These are phyloP conservation scores for Chamaetylas fuelleborni DNA, from an alignment of 2,113 vertebrate species.

Conservation along the genomic window DNA sequence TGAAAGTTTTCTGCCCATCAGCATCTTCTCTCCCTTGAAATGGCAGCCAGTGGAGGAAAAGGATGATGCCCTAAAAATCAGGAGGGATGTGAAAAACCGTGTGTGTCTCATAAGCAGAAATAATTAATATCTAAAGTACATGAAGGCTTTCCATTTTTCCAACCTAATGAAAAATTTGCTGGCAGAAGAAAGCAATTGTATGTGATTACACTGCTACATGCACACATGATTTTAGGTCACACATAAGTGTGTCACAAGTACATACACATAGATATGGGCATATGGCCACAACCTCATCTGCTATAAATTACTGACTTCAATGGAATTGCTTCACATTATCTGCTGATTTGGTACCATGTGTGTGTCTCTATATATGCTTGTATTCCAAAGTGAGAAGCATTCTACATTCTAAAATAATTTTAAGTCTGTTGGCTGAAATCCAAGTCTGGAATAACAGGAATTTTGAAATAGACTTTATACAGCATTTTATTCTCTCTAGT, in stretches of 20 bases:
- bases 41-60: neutral
- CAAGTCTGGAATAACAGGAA: neutral
- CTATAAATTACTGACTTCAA: neutral
- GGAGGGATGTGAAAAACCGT: neutral
- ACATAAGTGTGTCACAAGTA: neutral
- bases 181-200: neutral
- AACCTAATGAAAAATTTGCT: neutral
- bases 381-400: neutral
- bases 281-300: neutral
- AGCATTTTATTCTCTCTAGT: neutral
- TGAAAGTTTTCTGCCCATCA: neutral
- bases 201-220: neutral
- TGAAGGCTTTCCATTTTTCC: neutral
- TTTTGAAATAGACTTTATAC: neutral
- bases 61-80: neutral
- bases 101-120: neutral
- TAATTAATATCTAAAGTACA: constrained; percentile 5
- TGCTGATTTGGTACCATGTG: neutral
- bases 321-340: neutral
- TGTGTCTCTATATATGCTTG: neutral
- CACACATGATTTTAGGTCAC: neutral
- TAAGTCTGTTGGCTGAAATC: neutral
- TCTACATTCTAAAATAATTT: neutral
- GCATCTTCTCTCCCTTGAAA: neutral
- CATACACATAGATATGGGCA: neutral